phyloP scores from a whole-genome alignment of 2,888 invertebrate genomes.

The Pammene fasciana region DNA sequence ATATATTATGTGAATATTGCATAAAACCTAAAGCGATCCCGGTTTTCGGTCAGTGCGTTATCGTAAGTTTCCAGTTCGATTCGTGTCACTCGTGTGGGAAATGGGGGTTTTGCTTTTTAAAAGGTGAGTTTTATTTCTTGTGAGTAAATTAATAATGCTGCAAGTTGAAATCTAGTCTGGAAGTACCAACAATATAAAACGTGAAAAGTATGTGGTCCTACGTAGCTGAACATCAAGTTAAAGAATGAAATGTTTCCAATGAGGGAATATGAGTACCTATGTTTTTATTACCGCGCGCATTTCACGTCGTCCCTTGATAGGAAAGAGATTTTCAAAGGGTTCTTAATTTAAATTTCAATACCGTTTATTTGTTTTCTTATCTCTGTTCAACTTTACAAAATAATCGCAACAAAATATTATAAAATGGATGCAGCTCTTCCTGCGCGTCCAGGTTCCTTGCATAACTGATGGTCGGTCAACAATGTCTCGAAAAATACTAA shows the following conservation, averaged over 20 bases:
- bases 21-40: conserved; percentile 66
- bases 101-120: conserved; percentile 70
- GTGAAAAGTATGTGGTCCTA: too few species aligned
- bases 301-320: background rate
- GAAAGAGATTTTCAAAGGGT: background rate
- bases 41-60: conserved; percentile 61
- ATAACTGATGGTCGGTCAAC: conserved; percentile 10
- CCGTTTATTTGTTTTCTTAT: background rate
- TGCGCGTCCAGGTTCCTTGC: background rate
- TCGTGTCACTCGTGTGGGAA: conserved; percentile 45
- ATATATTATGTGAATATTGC: conserved; percentile 63
- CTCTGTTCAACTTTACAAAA: background rate
- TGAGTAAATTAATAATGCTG: background rate
- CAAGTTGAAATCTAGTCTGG: too few species aligned
- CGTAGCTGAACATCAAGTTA: too few species aligned
- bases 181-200: too few species aligned
- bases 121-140: conserved; percentile 57
- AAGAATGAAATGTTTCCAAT: too few species aligned
- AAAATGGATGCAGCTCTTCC: conserved; percentile 5
- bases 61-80: conserved; percentile 50
- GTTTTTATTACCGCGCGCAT: too few species aligned
- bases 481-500: conserved; percentile 1
- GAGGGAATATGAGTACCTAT: too few species aligned
- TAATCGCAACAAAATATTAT: background rate
- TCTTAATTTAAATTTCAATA: background rate